Conservation (phyloP, 2,113 vertebrate genomes). For the Psettodes erumei region DNA sequence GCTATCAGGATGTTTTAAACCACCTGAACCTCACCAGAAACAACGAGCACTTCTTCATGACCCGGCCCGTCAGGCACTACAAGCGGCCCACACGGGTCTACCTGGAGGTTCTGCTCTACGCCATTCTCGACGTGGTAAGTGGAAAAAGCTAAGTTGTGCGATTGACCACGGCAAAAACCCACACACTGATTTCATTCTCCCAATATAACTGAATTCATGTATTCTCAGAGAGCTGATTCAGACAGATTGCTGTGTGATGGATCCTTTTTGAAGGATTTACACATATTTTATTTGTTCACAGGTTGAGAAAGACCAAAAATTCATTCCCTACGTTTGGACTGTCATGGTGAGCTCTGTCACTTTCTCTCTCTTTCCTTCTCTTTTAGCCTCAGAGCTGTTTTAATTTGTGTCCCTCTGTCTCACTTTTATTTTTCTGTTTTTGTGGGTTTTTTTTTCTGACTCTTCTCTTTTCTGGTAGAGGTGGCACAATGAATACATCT, state of each 20-base stretch:
- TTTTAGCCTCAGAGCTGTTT: background rate
- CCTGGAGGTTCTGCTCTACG: constrained; percentile 68
- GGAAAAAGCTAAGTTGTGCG: no score
- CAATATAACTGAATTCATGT: no score
- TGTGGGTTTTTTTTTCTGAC: background rate
- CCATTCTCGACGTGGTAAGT: constrained; percentile 75
- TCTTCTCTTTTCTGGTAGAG: constrained; percentile 25
- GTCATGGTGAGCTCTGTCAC: constrained; percentile 53
- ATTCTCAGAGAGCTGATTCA: no score
- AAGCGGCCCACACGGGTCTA: constrained; percentile 45
- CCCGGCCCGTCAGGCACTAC: constrained; percentile 70
- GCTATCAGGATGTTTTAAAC: constrained; percentile 70
- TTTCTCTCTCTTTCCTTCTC: background rate
- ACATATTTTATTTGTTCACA: constrained; percentile 17
- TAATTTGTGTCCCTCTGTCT: background rate
- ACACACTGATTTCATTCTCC: no score
- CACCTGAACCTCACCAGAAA: constrained; percentile 63
- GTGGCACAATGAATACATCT: constrained; percentile 75
- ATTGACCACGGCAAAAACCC: no score
- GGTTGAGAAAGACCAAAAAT: constrained; percentile 76
- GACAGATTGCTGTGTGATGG: no score
- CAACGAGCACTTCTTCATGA: constrained; percentile 63
- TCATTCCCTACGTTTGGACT: constrained; percentile 67
- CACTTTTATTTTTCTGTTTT: background rate
- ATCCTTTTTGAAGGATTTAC: no score